Base-by-base conservation (phyloP, 2,888 invertebrate species). In the Eutolmus rufibarbis region DNA sequence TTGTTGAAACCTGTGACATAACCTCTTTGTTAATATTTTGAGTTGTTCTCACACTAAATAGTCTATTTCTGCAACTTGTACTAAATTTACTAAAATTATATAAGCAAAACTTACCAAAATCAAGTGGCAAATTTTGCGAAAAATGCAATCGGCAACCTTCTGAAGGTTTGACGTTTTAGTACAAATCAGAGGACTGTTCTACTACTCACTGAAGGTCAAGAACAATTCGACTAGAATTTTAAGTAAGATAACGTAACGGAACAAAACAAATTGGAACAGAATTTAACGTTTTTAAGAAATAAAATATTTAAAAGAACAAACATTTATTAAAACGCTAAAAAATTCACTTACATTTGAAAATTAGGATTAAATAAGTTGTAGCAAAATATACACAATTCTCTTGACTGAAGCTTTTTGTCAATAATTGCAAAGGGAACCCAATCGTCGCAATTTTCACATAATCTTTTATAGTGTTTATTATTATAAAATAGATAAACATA, bases 1-100 rank as follows among this genome's bases (percentile, higher is more conserved):
- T 51, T 46, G 31, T 16, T 79, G n/a, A 19, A 78, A 16, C 79
- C 79, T 79, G 28, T 51, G 51, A 79, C 79, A 79, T 79, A 79
- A 79, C 79, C 51, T 79, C n/a, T 79, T 51, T 12, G 31, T 46
- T n/a, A 79, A 51, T 66, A 66, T 28, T 66, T 66, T 12, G 23
- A 1, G 8, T 28, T 66, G 2, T 23, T 23, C n/a, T 51, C n/a
- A 51, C 51, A 7, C 16, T 8, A 19, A 66, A 23, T 12, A 12
- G 3, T 12, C 12, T 66, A 14, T 66, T 51, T 51, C 5, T 66
- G 1, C 2, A 66, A n/a, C 8, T n/a, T 16, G 4, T 8, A 23
- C 23, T 9, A 28, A 28, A 19, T 28, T 19, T 1, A 7, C 12
- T 5, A 51, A 66, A 66, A 8, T 66, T 66, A 66, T 28, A 66